These are phyloP conservation scores for Passerculus sandwichensis DNA, from an alignment of 2,797 vertebrate genomes.

Conservation along the genomic window DNA sequence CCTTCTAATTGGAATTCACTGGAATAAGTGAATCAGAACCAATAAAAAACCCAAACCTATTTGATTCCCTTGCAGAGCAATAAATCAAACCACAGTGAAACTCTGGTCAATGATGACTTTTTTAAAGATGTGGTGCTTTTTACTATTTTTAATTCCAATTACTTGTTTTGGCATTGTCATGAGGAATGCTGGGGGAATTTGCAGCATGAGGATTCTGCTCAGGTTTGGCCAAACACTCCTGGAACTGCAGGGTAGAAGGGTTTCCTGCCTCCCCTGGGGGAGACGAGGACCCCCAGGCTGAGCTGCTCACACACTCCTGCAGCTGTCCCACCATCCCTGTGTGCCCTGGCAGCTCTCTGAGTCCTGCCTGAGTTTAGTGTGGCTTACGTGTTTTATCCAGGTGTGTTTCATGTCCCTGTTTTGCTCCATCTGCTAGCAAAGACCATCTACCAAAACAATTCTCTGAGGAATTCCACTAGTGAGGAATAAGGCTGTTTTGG, in stretches of 20 bases:
- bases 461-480: no score
- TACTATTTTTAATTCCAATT: not conserved
- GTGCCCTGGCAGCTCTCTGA: not conserved
- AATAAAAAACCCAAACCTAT: not conserved
- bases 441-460: no score
- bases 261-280: not conserved
- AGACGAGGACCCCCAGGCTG: not conserved
- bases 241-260: not conserved
- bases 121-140: not conserved
- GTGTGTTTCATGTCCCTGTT: no score
- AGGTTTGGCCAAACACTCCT: not conserved
- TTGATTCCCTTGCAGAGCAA: not conserved
- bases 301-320: not conserved
- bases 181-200: not conserved
- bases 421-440: no score
- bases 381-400: no score
- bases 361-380: not conserved
- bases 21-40: not conserved
- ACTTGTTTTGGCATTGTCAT: not conserved
- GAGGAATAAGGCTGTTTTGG: not conserved
- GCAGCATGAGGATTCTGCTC: not conserved
- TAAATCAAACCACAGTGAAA: not conserved
- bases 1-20: slow-evolving; percentile 1
- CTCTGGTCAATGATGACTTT: not conserved
- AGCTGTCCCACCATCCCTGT: not conserved